These are phyloP conservation scores for Axea sp. DNA, from an alignment of 2,888 invertebrate species.

Conservation along the genomic window DNA sequence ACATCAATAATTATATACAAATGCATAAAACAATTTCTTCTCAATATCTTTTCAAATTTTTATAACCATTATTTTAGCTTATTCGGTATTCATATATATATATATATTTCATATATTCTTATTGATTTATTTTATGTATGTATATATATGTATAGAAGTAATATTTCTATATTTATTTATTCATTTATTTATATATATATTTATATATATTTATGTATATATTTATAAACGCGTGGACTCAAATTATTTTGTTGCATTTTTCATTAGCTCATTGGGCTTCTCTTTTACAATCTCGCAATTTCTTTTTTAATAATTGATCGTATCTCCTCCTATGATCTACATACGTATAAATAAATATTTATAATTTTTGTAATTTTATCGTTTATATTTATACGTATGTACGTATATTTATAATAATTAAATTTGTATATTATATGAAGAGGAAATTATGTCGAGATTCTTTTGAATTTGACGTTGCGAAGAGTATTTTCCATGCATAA, in stretches of 20 bases:
- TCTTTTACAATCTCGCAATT: slow-evolving; percentile 45
- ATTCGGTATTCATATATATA: slow-evolving; percentile 59
- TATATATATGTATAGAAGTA: slow-evolving; percentile 69
- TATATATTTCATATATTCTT: slow-evolving; percentile 62
- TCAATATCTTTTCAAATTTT: slow-evolving; percentile 70
- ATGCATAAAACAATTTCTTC: slow-evolving; percentile 78
- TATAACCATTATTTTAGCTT: slow-evolving; percentile 68
- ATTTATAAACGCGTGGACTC: slow-evolving; percentile 77
- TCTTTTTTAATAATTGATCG: slow-evolving; percentile 74
- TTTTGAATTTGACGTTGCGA: slow-evolving; percentile 59
- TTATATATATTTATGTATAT: slow-evolving; percentile 70
- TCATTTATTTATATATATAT: slow-evolving; percentile 68
- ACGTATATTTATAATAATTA: slow-evolving; percentile 53
- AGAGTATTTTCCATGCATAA: slow-evolving; percentile 60
- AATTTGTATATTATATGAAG: slow-evolving; percentile 49
- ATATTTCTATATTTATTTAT: slow-evolving; percentile 73
- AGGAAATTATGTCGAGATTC: slow-evolving; percentile 59
- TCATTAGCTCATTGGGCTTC: slow-evolving; percentile 55
- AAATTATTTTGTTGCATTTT: slow-evolving; percentile 66
- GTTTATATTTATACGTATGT: slow-evolving; percentile 57
- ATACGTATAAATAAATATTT: slow-evolving; percentile 62
- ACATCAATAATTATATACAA: slow-evolving; percentile 79
- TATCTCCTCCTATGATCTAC: slow-evolving; percentile 64
- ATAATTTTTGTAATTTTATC: slow-evolving; percentile 31
- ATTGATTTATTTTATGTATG: slow-evolving; percentile 62